Evolutionary conservation across 1,140 invertebrate genomes (phyloP), one percentile per base, ranked within the genome.

Genomic region (Sycobia sp.): DNA sequence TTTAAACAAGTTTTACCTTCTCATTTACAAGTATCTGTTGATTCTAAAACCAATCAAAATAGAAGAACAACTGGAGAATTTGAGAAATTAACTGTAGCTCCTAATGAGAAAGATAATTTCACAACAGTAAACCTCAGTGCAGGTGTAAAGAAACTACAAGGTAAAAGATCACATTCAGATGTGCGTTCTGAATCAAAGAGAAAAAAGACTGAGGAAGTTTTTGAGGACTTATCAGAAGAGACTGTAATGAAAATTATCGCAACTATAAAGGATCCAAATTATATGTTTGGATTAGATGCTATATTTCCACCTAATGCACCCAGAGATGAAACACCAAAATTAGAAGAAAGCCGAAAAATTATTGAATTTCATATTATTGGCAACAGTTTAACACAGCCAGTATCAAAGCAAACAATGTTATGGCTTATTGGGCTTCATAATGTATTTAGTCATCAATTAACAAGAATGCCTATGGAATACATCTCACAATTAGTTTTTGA

Each of bases 391-490:
- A 93, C 91, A 0, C 88, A 91, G 65, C 87, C 90, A 13, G 94
- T 96, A 2, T 87, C 90, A 47, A 93, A 94, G 69, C 91, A 96
- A 77, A 94, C 93, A 0, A 93, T 96, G 86, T 82, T 95, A 3
- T 96, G 94, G 94, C 82, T 99, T 3, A 90, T 97, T 63, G 93
- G 94, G 51, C 83, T 99, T 0, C 95, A 97, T 76, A 96, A 96
- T 82, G 91, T 99, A 0, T 98, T 99, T 78, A 94, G 94, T 14
- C 92, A 95, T 73, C 97, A 99, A 73, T 81, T 99, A 53, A 95
- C 97, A 0, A 87, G 93, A 77, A 99, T 99, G 96, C 96, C 96
- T 0, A 95, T 96, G 70, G 95, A 98, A 79, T 99, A 99, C 73
- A 98, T 99, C 62, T 95, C 95, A 0, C 88, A 98, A 71, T 78